Percentiles rank a stretch among this genome's conserved stretches.
Conservation (phyloP, 2,797 vertebrate species). For the Acanthiza pusilla region DNA sequence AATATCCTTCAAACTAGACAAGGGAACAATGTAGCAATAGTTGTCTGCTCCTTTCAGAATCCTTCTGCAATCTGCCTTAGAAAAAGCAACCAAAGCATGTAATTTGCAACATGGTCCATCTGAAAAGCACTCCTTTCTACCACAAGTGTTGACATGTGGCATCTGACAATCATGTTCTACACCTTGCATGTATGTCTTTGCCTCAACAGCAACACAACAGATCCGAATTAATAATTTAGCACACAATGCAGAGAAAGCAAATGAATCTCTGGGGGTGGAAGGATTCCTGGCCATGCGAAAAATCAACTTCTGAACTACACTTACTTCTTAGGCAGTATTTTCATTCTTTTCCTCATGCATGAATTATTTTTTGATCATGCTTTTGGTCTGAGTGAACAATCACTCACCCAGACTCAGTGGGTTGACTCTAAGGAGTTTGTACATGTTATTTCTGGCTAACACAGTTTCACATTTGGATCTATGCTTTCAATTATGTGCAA, state of each 20-base stretch:
- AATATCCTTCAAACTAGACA: neutral
- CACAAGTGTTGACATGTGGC: neutral
- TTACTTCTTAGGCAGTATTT: neutral
- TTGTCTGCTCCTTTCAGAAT: neutral
- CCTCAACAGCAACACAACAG: neutral
- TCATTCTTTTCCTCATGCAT: neutral
- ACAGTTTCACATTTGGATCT: neutral
- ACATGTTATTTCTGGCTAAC: neutral
- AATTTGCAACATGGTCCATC: neutral
- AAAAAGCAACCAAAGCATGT: neutral
- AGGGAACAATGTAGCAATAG: neutral
- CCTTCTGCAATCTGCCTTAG: neutral
- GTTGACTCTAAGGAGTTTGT: neutral
- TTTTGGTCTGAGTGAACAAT: neutral
- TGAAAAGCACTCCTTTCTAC: neutral
- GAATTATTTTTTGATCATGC: neutral
- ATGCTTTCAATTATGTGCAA: neutral
- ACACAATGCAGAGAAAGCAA: neutral
- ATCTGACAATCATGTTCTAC: neutral
- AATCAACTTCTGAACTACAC: neutral
- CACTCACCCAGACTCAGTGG: neutral
- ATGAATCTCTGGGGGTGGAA: neutral
- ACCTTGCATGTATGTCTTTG: neutral
- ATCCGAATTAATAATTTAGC: neutral
- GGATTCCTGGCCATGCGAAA: neutral